phyloP scores from a whole-genome alignment of 2,888 invertebrate genomes.

The Sinelater perroti region DNA sequence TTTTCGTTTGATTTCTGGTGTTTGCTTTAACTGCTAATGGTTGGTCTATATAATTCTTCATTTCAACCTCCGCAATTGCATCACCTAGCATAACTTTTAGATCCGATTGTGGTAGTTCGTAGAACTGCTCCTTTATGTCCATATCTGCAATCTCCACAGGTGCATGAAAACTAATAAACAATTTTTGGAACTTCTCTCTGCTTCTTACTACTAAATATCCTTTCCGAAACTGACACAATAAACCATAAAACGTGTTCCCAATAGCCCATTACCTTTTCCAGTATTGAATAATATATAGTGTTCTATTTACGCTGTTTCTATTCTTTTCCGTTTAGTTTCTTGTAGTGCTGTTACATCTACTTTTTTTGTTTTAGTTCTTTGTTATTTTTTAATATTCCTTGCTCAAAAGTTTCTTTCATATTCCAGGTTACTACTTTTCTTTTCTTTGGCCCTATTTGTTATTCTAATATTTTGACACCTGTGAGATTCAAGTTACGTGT shows the following conservation, averaged over 20 bases:
- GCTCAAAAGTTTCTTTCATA: neutral
- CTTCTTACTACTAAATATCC: neutral
- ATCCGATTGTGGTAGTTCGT: neutral
- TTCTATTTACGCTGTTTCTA: neutral
- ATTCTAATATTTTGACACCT: neutral
- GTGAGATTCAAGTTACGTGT: neutral
- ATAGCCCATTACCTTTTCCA: neutral
- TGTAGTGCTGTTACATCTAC: neutral
- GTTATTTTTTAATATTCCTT: neutral
- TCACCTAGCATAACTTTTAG: no score
- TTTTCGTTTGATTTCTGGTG: no score
- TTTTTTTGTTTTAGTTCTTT: neutral
- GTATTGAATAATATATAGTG: neutral
- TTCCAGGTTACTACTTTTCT: neutral
- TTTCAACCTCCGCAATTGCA: no score
- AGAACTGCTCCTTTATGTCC: slow-evolving; percentile 1
- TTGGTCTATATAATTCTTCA: no score
- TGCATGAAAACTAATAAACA: slow-evolving; percentile 2
- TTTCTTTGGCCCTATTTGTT: neutral
- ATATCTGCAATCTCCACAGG: neutral
- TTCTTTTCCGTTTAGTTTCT: neutral
- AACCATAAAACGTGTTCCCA: neutral
- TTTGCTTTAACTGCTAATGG: no score
- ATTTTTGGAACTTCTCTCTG: neutral
- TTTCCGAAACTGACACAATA: neutral